phyloP scores from a whole-genome alignment of 2,113 vertebrate species.

The Laticauda colubrina region DNA sequence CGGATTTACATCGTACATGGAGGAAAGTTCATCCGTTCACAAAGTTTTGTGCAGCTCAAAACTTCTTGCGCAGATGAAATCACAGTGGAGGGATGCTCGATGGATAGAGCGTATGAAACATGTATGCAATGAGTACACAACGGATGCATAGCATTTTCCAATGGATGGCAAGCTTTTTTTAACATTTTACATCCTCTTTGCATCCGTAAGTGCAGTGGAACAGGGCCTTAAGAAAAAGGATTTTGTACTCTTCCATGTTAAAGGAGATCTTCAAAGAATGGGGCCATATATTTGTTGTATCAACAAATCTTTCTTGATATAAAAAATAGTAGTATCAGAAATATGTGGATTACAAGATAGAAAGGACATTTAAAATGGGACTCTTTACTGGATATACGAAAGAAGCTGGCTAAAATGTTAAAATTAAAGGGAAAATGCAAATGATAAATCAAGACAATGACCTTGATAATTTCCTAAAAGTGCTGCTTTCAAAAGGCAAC shows the following conservation, averaged over 20 bases:
- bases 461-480: not conserved
- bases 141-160: too few relatives aligned
- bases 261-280: not conserved
- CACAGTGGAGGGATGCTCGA: too few relatives aligned
- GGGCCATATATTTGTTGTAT: not conserved
- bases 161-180: too few relatives aligned
- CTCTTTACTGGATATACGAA: not conserved
- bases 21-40: too few relatives aligned
- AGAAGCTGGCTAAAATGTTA: not conserved
- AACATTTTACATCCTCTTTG: too few relatives aligned
- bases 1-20: too few relatives aligned
- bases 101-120: too few relatives aligned
- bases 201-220: too few relatives aligned
- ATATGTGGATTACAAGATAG: not conserved
- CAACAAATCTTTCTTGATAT: not conserved
- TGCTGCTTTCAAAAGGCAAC: too few relatives aligned
- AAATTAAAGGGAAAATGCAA: not conserved
- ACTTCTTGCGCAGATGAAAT: too few relatives aligned
- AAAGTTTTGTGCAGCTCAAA: too few relatives aligned
- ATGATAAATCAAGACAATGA: not conserved
- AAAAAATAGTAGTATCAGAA: not conserved
- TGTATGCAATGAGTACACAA: too few relatives aligned
- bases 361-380: not conserved
- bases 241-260: not conserved
- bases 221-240: not conserved